These are phyloP conservation scores for Coelopa frigida DNA, from an alignment of 1,140 invertebrate genomes.

Conservation along the genomic window DNA sequence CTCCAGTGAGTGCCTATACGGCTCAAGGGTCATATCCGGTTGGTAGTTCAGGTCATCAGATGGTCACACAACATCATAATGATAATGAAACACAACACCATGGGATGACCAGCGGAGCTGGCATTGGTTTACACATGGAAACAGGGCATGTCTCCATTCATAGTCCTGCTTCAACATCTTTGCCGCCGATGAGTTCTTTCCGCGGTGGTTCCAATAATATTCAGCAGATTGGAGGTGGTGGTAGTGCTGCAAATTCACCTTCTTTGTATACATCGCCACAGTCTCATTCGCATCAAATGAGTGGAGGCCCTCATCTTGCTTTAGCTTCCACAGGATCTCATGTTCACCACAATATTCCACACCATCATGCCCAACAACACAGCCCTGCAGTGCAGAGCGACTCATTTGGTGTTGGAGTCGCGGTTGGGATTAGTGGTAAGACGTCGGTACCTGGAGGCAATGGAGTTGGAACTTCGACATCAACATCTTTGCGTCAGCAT, in stretches of 20 bases:
- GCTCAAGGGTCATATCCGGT: constrained; percentile 34
- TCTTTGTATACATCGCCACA: constrained; percentile 47
- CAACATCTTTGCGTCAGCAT: constrained; percentile 35
- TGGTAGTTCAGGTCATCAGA: constrained; percentile 23
- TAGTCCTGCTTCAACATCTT: constrained; percentile 53
- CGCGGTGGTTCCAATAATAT: constrained; percentile 55
- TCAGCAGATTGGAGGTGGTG: constrained; percentile 30
- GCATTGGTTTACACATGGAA: constrained; percentile 24
- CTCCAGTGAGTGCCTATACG: constrained; percentile 25
- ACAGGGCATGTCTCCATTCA: constrained; percentile 28
- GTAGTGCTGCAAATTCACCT: constrained; percentile 27
- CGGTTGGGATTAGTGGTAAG: constrained; percentile 39
- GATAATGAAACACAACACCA: constrained; percentile 23
- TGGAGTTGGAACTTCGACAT: constrained; percentile 55
- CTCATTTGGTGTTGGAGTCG: constrained; percentile 41
- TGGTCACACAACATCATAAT: constrained; percentile 35
- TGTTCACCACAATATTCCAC: constrained; percentile 48
- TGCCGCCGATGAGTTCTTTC: constrained; percentile 93
- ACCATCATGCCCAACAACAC: constrained; percentile 43
- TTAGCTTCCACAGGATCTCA: constrained; percentile 49
- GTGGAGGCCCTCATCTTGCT: constrained; percentile 10
- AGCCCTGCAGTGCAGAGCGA: constrained; percentile 54
- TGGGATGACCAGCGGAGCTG: constrained; percentile 13
- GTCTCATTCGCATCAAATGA: constrained; percentile 42
- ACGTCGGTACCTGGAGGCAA: constrained; percentile 31